phyloP scores from a whole-genome alignment of 2,113 vertebrate species.

The Anarhynchus alexandrinus region DNA sequence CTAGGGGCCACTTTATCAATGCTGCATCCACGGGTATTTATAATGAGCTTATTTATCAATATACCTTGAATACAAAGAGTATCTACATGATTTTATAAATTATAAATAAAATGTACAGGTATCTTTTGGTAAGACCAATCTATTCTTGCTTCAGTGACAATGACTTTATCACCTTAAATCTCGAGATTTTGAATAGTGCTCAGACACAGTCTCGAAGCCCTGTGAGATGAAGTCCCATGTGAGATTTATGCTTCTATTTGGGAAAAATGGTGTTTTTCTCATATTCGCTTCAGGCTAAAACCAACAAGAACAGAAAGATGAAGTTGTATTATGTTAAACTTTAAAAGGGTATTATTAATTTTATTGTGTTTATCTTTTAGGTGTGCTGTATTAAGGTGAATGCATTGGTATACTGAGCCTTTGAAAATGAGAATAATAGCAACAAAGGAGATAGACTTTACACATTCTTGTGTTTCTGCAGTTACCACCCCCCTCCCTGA shows the following conservation, averaged over 20 bases:
- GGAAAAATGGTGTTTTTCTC: background rate
- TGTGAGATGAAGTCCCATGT: background rate
- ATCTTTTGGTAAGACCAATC: background rate
- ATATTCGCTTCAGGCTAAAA: background rate
- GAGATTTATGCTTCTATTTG: background rate
- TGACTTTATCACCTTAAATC: background rate
- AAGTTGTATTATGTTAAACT: background rate
- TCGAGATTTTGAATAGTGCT: background rate
- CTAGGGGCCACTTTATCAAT: background rate
- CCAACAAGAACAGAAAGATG: background rate
- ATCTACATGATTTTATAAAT: background rate
- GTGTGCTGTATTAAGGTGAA: background rate
- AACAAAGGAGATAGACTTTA: background rate
- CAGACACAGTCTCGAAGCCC: background rate
- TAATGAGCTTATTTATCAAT: background rate
- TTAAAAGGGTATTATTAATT: background rate
- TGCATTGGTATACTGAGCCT: background rate
- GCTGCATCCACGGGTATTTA: background rate
- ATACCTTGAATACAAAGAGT: background rate
- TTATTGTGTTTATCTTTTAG: background rate
- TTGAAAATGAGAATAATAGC: background rate
- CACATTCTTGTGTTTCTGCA: background rate
- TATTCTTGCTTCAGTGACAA: background rate
- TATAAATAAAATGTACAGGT: background rate
- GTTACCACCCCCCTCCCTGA: accelerated